Evolutionary conservation across 2,888 invertebrate species (phyloP).

Genomic region (Diloba caeruleocephala): DNA sequence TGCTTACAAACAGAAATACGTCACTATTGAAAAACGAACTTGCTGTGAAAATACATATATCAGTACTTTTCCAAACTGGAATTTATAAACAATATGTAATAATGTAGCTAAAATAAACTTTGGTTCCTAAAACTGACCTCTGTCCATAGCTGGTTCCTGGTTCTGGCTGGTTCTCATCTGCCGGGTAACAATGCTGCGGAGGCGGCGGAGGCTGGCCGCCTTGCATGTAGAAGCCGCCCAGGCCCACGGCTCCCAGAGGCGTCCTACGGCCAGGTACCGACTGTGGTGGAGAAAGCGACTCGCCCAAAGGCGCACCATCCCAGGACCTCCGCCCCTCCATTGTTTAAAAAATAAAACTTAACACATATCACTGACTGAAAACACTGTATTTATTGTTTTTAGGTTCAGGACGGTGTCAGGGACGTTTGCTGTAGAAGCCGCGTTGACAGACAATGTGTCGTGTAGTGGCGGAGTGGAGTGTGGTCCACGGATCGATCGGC

Average conservation of each 20-base stretch:
- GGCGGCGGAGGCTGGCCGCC: slow-evolving; percentile 87
- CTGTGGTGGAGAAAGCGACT: slow-evolving; percentile 88
- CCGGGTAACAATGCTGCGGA: slow-evolving; percentile 89
- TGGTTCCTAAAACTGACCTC: slow-evolving; percentile 68
- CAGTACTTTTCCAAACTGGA: no score
- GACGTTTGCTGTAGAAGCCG: slow-evolving; percentile 67
- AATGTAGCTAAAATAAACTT: background rate
- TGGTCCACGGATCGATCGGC: slow-evolving; percentile 86
- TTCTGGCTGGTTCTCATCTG: slow-evolving; percentile 95
- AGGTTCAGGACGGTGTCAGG: slow-evolving; percentile 51
- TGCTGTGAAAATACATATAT: no score
- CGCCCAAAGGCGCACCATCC: slow-evolving; percentile 84
- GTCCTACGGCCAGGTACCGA: slow-evolving; percentile 92
- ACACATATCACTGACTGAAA: slow-evolving; percentile 69
- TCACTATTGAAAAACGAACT: slow-evolving; percentile 35
- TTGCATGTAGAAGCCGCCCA: slow-evolving; percentile 96
- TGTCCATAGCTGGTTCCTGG: slow-evolving; percentile 88
- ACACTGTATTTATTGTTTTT: slow-evolving; percentile 56
- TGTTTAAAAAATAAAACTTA: slow-evolving; percentile 66
- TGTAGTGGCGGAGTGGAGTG: slow-evolving; percentile 65
- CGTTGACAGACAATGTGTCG: slow-evolving; percentile 78
- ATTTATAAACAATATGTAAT: slow-evolving; percentile 1
- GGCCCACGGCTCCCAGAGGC: slow-evolving; percentile 94
- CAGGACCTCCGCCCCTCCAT: slow-evolving; percentile 87
- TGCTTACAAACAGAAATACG: slow-evolving; percentile 53